These are phyloP conservation scores for Aphyosemion australe DNA, from an alignment of 2,113 vertebrate genomes.

Conservation along the genomic window DNA sequence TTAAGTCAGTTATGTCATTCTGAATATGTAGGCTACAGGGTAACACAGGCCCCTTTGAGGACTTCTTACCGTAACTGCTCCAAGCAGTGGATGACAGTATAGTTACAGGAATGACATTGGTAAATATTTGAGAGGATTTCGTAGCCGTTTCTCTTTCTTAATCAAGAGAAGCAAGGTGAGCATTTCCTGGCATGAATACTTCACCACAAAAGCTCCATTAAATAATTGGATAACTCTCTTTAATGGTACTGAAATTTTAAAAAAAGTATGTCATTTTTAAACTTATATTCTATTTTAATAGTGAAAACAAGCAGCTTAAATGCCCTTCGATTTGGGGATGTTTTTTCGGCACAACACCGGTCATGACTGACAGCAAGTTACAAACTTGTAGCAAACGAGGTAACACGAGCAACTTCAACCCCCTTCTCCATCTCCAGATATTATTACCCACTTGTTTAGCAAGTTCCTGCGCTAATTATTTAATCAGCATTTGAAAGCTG, in stretches of 20 bases:
- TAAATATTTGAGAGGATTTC: too few relatives aligned
- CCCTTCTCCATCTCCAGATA: neutral
- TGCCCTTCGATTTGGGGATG: neutral
- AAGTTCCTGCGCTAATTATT: neutral
- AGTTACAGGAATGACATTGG: too few relatives aligned
- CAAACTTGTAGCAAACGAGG: conserved; percentile 62
- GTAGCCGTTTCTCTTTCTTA: too few relatives aligned
- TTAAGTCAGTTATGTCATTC: neutral
- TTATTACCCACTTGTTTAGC: neutral
- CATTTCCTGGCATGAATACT: too few relatives aligned
- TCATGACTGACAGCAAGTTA: conserved; percentile 63
- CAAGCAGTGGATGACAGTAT: too few relatives aligned
- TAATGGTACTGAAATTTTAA: neutral
- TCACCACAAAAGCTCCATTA: neutral
- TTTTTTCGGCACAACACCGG: conserved; percentile 46
- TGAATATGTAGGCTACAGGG: too few relatives aligned
- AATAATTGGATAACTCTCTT: neutral
- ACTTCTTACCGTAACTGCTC: too few relatives aligned
- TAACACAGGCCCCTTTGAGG: too few relatives aligned
- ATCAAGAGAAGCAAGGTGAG: too few relatives aligned
- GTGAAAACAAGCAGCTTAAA: neutral
- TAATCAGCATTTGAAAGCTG: neutral
- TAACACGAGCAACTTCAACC: conserved; percentile 35
- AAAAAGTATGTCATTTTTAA: neutral
- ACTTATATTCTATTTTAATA: neutral